Conservation (phyloP, 1,140 invertebrate genomes). For the Periplaneta americana region DNA sequence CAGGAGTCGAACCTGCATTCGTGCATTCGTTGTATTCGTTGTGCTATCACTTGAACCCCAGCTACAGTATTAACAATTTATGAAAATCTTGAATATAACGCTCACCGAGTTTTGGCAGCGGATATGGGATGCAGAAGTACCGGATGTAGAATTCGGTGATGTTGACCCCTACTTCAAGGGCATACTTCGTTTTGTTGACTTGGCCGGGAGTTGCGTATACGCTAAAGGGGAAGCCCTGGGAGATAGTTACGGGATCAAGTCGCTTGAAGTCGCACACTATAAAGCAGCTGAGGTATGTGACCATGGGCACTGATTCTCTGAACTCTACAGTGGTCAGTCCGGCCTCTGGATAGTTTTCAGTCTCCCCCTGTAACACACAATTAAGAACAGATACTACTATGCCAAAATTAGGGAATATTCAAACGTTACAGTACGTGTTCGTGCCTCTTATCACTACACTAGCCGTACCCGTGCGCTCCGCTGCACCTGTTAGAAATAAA, state of each 20-base stretch:
- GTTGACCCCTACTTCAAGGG: slow-evolving; percentile 67
- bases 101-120: slow-evolving; percentile 78
- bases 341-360: slow-evolving; percentile 32
- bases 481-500: too few species aligned
- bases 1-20: too few species aligned
- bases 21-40: too few species aligned
- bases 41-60: too few species aligned
- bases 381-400: not conserved
- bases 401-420: too few species aligned
- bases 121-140: slow-evolving; percentile 82
- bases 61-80: too few species aligned
- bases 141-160: slow-evolving; percentile 81
- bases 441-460: too few species aligned
- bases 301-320: slow-evolving; percentile 79
- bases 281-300: slow-evolving; percentile 86
- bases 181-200: slow-evolving; percentile 72
- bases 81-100: too few species aligned
- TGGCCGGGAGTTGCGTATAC: slow-evolving; percentile 70
- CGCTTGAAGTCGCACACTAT: slow-evolving; percentile 80
- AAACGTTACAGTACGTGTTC: too few species aligned
- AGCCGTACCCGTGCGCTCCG: too few species aligned
- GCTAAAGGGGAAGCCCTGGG: slow-evolving; percentile 52
- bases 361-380: slow-evolving; percentile 29
- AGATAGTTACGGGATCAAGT: slow-evolving; percentile 20
- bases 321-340: slow-evolving; percentile 58